Evolutionary conservation across 2,113 vertebrate genomes (phyloP).

Genomic region (Sceloporus undulatus): DNA sequence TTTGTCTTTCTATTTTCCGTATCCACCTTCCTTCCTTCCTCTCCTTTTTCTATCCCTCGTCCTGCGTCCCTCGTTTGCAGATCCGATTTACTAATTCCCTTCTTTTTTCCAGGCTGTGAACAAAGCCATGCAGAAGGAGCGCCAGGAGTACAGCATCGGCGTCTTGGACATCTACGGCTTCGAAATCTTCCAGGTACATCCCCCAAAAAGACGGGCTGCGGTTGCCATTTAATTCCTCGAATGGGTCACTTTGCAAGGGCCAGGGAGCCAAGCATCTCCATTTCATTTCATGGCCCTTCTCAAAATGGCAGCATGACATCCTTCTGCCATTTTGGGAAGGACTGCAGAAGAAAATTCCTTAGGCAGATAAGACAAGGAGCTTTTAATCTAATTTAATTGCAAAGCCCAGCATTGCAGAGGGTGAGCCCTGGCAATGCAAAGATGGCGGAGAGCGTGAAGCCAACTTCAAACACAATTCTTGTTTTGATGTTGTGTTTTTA

Average conservation of each 20-base stretch:
- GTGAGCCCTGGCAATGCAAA: no score
- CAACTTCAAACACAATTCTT: neutral
- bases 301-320: no score
- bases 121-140: slow-evolving; percentile 85
- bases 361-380: neutral
- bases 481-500: no score
- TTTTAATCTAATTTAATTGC: neutral
- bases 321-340: no score
- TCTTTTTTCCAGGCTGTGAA: slow-evolving; percentile 76
- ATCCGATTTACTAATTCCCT: no score
- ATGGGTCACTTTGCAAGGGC: no score
- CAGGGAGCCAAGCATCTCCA: no score
- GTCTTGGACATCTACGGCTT: slow-evolving; percentile 88
- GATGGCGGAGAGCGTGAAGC: no score
- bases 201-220: no score
- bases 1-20: neutral
- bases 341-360: no score
- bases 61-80: neutral
- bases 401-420: neutral
- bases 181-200: slow-evolving; percentile 85
- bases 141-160: slow-evolving; percentile 83
- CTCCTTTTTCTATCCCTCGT: neutral
- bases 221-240: no score
- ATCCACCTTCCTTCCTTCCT: neutral
- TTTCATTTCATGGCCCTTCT: no score